phyloP scores from a whole-genome alignment of 2,113 vertebrate genomes.

The Chrysochloris asiatica region DNA sequence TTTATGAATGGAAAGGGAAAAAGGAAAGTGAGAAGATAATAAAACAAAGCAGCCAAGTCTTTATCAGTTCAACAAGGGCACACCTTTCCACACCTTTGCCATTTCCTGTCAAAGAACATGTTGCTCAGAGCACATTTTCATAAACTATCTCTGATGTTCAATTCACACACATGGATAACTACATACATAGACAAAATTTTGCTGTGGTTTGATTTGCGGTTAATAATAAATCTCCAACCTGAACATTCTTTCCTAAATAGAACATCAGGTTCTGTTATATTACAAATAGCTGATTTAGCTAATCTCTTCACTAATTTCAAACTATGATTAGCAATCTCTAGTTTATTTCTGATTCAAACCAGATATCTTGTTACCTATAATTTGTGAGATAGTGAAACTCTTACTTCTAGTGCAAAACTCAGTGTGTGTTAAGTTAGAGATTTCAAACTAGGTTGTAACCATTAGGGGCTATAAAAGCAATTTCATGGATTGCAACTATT shows the following conservation, averaged over 20 bases:
- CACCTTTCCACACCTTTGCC: not conserved
- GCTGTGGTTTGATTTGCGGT: slow-evolving; percentile 12
- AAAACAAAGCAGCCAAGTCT: not conserved
- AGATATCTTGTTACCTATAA: not conserved
- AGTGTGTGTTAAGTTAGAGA: not conserved
- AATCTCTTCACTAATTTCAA: not conserved
- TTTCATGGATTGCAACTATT: not conserved
- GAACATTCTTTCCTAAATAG: not conserved
- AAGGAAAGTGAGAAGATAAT: not conserved
- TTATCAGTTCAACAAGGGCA: slow-evolving; percentile 7
- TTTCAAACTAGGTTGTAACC: not conserved
- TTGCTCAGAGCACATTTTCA: slow-evolving; percentile 2
- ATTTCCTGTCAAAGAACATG: slow-evolving; percentile 31
- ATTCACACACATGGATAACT: not conserved
- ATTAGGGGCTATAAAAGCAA: slow-evolving; percentile 5
- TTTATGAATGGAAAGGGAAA: not conserved
- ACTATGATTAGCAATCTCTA: not conserved
- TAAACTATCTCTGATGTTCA: not conserved
- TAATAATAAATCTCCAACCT: slow-evolving; percentile 8
- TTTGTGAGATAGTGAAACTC: not conserved
- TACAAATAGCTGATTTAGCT: not conserved
- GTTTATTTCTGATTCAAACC: not conserved
- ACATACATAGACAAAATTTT: not conserved
- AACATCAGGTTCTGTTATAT: not conserved
- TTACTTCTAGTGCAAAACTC: not conserved